Percentiles rank a stretch among this genome's conserved stretches.
Conservation (phyloP, 2,113 vertebrate genomes). For the Tricholaema leucomelas region DNA sequence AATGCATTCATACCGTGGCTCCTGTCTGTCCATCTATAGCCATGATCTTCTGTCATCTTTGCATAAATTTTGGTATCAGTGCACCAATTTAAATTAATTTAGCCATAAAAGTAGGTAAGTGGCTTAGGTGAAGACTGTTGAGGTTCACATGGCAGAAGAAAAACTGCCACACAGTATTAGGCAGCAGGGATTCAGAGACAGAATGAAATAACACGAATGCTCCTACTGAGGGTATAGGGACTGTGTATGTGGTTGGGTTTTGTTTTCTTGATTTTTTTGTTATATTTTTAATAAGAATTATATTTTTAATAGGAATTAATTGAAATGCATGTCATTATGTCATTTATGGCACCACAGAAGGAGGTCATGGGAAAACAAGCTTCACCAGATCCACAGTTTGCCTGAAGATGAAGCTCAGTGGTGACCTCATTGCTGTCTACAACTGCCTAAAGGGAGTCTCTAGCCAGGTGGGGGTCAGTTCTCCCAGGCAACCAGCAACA, state of each 20-base stretch:
- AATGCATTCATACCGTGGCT: not conserved
- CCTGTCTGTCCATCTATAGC: not conserved
- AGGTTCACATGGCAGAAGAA: not conserved
- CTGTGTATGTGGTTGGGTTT: not conserved
- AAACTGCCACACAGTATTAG: not conserved
- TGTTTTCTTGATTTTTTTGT: not conserved
- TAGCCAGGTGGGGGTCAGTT: no score
- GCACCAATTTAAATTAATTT: not conserved
- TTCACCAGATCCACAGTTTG: not conserved
- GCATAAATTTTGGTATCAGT: not conserved
- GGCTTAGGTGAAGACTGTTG: not conserved
- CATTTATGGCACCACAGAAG: not conserved
- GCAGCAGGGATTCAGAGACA: not conserved
- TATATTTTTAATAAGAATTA: no score
- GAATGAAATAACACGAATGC: not conserved
- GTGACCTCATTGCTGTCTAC: no score
- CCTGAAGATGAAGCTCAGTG: no score
- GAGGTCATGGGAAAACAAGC: not conserved
- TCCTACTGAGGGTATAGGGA: not conserved
- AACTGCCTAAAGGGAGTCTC: no score
- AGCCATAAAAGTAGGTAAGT: not conserved
- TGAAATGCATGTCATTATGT: not conserved
- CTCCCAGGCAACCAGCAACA: no score
- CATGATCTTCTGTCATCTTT: not conserved
- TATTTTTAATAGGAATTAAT: not conserved